Base-by-base conservation (phyloP, 23 tunicate genomes). In the Styela plicata region DNA sequence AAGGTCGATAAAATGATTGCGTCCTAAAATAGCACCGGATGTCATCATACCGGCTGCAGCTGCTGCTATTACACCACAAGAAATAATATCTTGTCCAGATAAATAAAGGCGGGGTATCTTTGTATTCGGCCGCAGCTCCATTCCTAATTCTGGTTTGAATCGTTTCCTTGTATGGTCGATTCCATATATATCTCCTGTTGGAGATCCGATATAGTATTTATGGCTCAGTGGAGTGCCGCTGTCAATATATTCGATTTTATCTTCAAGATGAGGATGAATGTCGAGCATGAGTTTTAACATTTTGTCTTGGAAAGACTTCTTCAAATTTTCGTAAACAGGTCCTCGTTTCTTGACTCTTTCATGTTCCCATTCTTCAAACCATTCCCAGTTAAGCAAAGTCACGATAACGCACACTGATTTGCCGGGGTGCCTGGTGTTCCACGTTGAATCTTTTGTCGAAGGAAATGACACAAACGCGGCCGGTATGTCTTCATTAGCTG, bases 151-250 rank as follows among this genome's bases (percentile, higher is more conserved):
- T 0, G 74, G 31, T 19, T 65, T 35, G 80, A 87, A 92, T 36
- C 97, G 73, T 63, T 80, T 83, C 33, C 57, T 87, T 28, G 81
- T 74, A 75, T 92, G 97, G 70, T 87, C 74, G 24, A 80, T 67
- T 2, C 97, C 97, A 74, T 92, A 92, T 19, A 92, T 92, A 61
- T 92, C 97, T 34, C 97, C 97, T 82, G 88, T 86, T 63, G 74
- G 75, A 31, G 80, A 64, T 64, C 85, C 90, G 3, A 92, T 63
- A 68, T 92, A 92, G 52, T 87, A 79, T 44, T 53, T 53, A 74
- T 92, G 97, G 30, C 83, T 92, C 53, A 92, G 71, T 24, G 97
- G 97, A 3, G 92, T 70, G 7, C 97, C 97, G 52, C 82, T 83
- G 21, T 82, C 91, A 20, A 92, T 75, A 21, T 32, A 64, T 34